A percentile compares a stretch with the other conserved stretches of the same genome.
phyloP scores from a whole-genome alignment of 1,140 invertebrate species.

The Orchestia grillus region DNA sequence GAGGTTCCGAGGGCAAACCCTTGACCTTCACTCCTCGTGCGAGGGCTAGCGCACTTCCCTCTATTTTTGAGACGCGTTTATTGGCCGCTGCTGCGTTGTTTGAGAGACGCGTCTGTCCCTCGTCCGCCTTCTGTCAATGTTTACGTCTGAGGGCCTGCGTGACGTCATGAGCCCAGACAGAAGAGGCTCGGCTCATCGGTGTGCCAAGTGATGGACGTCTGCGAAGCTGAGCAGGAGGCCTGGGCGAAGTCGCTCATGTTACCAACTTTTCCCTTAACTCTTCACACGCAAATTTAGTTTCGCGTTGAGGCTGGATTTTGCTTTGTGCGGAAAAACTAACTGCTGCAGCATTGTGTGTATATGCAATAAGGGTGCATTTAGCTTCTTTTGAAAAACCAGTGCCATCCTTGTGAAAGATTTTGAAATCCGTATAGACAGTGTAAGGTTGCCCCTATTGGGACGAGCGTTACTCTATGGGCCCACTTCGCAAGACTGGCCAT shows the following conservation, averaged over 20 bases:
- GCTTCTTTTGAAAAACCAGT: too few relatives aligned
- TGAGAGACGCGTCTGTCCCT: neutral
- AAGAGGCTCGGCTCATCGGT: neutral
- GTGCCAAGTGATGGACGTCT: neutral
- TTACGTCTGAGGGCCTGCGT: neutral
- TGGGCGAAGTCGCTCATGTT: neutral
- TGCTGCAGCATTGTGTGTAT: too few relatives aligned
- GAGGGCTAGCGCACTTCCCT: neutral
- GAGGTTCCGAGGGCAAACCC: neutral
- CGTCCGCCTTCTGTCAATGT: neutral
- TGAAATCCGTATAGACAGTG: too few relatives aligned
- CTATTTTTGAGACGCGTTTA: neutral
- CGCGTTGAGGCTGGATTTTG: too few relatives aligned
- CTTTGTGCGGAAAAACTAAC: too few relatives aligned
- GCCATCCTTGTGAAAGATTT: too few relatives aligned
- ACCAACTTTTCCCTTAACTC: neutral
- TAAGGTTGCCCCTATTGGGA: too few relatives aligned
- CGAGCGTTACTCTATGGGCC: too few relatives aligned
- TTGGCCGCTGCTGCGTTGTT: neutral
- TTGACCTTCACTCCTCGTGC: neutral
- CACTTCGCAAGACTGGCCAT: too few relatives aligned
- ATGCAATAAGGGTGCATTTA: too few relatives aligned
- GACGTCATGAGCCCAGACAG: neutral
- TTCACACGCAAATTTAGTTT: neutral
- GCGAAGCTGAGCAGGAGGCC: neutral